phyloP scores from a whole-genome alignment of 2,797 vertebrate genomes.

The Helarctos malayanus region DNA sequence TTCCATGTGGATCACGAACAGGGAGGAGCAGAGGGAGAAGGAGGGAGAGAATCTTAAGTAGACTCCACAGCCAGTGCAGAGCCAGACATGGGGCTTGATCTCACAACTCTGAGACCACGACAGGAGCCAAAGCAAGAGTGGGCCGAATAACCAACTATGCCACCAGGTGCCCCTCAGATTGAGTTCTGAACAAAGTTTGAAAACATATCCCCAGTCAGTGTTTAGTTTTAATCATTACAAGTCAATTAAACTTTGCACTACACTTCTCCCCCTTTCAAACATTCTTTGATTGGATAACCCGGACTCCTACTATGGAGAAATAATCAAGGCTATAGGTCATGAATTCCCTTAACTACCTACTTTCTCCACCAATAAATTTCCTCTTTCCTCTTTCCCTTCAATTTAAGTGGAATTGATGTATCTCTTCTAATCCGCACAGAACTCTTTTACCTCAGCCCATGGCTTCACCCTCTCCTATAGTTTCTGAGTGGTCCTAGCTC shows the following conservation, averaged over 20 bases:
- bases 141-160: background rate
- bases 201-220: background rate
- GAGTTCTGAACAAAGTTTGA: background rate
- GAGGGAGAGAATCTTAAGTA: background rate
- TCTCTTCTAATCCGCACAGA: background rate
- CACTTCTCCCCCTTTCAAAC: background rate
- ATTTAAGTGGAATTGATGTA: background rate
- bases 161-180: background rate
- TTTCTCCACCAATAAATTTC: background rate
- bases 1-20: background rate
- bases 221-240: conserved; percentile 9
- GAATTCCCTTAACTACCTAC: background rate
- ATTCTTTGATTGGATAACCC: background rate
- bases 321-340: background rate
- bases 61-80: background rate
- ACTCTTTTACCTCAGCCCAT: background rate
- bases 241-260: background rate
- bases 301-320: background rate
- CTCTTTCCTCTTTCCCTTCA: background rate
- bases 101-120: background rate
- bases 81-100: background rate
- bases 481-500: background rate
- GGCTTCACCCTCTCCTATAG: background rate
- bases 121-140: background rate
- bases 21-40: background rate